These are phyloP conservation scores for Lophochroa leadbeateri DNA, from an alignment of 2,113 vertebrate species.

Conservation along the genomic window DNA sequence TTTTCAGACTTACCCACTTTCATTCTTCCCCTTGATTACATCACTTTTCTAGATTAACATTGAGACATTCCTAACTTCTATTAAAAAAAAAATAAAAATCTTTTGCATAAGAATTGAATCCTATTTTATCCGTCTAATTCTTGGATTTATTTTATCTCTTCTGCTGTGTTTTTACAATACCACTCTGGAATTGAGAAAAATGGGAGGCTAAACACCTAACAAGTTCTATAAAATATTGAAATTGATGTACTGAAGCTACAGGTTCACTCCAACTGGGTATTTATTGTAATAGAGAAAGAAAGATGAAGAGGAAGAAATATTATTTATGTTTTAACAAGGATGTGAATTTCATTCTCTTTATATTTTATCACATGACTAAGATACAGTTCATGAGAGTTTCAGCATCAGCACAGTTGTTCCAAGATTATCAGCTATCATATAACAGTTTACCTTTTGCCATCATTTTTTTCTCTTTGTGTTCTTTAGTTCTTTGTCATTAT, in stretches of 20 bases:
- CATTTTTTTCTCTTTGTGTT: background rate
- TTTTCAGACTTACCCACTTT: background rate
- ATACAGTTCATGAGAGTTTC: background rate
- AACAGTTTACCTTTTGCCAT: background rate
- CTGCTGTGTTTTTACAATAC: background rate
- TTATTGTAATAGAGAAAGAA: background rate
- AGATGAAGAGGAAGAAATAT: background rate
- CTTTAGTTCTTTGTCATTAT: background rate
- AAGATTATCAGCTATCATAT: background rate
- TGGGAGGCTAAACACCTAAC: background rate
- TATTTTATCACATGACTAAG: background rate
- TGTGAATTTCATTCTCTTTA: background rate
- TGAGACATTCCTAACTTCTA: background rate
- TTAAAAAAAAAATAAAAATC: background rate
- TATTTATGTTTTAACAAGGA: background rate
- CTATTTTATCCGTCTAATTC: background rate
- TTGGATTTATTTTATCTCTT: background rate
- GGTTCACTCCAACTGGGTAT: background rate
- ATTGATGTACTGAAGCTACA: background rate
- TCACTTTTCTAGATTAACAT: background rate
- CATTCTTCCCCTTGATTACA: background rate
- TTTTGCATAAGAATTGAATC: background rate
- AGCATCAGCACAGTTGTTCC: background rate
- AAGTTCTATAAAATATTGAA: background rate
- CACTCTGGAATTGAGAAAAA: background rate